Conservation (phyloP, 2,113 vertebrate genomes). For the Equus przewalskii region DNA sequence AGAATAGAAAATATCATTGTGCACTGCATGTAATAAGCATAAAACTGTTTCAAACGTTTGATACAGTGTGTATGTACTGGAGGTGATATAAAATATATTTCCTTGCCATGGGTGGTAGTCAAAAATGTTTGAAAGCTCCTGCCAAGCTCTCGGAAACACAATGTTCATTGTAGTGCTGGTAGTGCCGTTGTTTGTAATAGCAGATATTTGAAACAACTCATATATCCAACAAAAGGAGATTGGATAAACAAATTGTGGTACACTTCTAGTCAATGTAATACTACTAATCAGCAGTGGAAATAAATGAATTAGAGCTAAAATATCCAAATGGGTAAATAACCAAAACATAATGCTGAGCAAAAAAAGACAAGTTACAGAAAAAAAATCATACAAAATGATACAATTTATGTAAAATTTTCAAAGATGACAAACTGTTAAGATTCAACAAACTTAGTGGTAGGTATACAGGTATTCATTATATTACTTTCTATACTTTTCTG, state of each 20-base stretch:
- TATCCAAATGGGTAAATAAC: constrained; percentile 26
- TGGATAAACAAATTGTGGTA: constrained; percentile 24
- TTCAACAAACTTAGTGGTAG: constrained; percentile 8
- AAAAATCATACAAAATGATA: constrained; percentile 11
- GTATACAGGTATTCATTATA: neutral
- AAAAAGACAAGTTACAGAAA: neutral
- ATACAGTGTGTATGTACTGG: neutral
- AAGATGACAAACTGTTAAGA: constrained; percentile 49
- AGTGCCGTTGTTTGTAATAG: neutral
- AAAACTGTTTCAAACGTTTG: constrained; percentile 27
- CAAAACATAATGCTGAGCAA: constrained; percentile 36
- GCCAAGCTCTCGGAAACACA: constrained; percentile 9
- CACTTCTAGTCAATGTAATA: neutral
- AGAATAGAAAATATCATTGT: neutral
- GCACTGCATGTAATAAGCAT: neutral
- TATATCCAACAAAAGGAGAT: constrained; percentile 4
- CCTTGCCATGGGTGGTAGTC: neutral
- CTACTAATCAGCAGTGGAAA: constrained; percentile 3
- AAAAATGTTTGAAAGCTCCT: constrained; percentile 37
- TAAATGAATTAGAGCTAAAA: constrained; percentile 57
- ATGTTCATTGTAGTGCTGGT: neutral
- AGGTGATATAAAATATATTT: neutral
- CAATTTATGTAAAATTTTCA: constrained; percentile 4
- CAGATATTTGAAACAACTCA: constrained; percentile 46
- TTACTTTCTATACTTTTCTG: neutral